Evolutionary conservation across 2,797 vertebrate genomes (phyloP).

Genomic region (Ceryle rudis): DNA sequence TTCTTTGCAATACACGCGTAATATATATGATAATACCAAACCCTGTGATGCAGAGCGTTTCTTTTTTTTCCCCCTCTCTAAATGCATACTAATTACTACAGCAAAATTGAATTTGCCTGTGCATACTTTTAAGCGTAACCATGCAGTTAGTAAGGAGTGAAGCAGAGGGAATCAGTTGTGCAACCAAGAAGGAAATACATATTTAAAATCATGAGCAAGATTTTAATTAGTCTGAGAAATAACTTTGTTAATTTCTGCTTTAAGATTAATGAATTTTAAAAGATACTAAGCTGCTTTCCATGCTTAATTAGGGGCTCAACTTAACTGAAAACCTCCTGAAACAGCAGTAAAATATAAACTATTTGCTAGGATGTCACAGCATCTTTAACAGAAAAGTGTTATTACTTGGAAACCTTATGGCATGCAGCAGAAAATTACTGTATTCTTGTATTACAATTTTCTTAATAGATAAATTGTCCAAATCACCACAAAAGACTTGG

Average conservation of each 20-base stretch:
- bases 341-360: not conserved
- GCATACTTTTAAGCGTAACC: not conserved
- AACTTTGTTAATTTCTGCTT: conserved; percentile 3
- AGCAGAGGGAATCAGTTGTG: not conserved
- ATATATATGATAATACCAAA: not conserved
- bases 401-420: not conserved
- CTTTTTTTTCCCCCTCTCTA: not conserved
- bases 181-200: not conserved
- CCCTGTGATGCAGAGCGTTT: not conserved
- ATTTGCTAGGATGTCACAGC: not conserved
- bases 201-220: not conserved
- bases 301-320: not conserved
- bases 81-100: conserved; percentile 21
- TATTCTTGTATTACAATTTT: not conserved
- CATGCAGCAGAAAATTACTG: not conserved
- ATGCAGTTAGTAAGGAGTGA: not conserved
- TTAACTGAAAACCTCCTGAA: not conserved
- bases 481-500: not conserved
- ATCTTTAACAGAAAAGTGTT: not conserved
- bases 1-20: not conserved
- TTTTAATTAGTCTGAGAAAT: conserved; percentile 17
- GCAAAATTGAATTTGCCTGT: conserved; percentile 41
- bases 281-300: not conserved
- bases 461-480: not conserved
- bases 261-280: not conserved